Evolutionary conservation across 1,140 invertebrate species (phyloP).

Genomic region (Ylistrum balloti): DNA sequence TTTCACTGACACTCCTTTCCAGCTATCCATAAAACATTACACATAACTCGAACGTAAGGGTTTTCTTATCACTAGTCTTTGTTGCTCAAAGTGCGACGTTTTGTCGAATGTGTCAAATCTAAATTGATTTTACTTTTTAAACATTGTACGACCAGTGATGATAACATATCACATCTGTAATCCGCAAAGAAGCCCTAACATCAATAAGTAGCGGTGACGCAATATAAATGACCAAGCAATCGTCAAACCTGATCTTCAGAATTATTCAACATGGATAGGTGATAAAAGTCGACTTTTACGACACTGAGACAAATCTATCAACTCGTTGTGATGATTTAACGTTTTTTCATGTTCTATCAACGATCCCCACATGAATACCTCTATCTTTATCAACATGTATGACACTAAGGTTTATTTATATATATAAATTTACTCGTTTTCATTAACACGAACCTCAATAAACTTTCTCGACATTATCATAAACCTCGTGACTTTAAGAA

Average conservation of each 20-base stretch:
- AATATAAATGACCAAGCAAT: not conserved
- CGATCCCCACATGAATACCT: no score
- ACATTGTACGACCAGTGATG: not conserved
- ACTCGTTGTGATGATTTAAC: no score
- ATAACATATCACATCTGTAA: not conserved
- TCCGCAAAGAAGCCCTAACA: not conserved
- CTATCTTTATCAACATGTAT: no score
- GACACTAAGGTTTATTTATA: no score
- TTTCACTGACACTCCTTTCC: not conserved
- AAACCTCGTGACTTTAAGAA: no score
- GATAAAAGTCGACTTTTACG: no score
- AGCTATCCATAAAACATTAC: not conserved
- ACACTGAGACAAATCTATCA: no score
- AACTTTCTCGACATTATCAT: no score
- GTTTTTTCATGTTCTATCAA: no score
- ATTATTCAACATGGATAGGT: not conserved
- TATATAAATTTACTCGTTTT: no score
- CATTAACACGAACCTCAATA: no score
- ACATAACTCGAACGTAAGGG: not conserved
- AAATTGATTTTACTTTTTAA: constrained; percentile 19
- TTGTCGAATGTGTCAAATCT: constrained; percentile 10
- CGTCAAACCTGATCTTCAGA: not conserved
- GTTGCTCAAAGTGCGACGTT: not conserved
- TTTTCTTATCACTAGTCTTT: not conserved
- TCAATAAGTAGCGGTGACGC: not conserved